Conservation (phyloP, 2,113 vertebrate species). For the Ciconia stormi region DNA sequence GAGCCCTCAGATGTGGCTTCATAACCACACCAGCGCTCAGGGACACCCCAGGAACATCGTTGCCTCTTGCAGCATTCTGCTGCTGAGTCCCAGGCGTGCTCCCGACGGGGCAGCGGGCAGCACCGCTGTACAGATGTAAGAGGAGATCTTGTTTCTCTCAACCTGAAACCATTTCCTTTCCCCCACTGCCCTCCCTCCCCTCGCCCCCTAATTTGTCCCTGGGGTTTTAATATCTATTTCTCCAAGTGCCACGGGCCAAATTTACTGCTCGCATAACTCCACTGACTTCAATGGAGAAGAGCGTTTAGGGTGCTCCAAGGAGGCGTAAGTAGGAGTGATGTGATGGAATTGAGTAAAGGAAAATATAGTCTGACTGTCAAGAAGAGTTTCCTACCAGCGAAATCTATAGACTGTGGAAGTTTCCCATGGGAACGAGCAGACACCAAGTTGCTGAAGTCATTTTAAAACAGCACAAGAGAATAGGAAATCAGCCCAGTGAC, state of each 20-base stretch:
- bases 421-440: constrained; percentile 50
- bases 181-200: constrained; percentile 19
- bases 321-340: constrained; percentile 67
- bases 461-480: constrained; percentile 59
- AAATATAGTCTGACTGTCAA: constrained; percentile 65
- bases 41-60: background rate
- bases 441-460: constrained; percentile 66
- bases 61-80: background rate
- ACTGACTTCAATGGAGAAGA: constrained; percentile 43
- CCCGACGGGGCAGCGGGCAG: background rate
- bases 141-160: constrained; percentile 66
- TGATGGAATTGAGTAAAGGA: constrained; percentile 68
- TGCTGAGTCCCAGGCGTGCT: background rate
- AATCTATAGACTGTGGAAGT: constrained; percentile 65
- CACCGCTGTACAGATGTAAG: constrained; percentile 33
- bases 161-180: constrained; percentile 69
- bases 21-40: background rate
- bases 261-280: constrained; percentile 58
- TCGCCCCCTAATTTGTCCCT: background rate
- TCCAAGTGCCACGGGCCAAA: constrained; percentile 51
- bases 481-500: constrained; percentile 6
- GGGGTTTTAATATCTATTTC: constrained; percentile 63
- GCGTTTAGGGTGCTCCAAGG: constrained; percentile 59
- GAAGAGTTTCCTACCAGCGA: constrained; percentile 61
- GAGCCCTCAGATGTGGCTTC: background rate